phyloP scores from a whole-genome alignment of 2,888 invertebrate species.

The Chrysomela aeneicollis region DNA sequence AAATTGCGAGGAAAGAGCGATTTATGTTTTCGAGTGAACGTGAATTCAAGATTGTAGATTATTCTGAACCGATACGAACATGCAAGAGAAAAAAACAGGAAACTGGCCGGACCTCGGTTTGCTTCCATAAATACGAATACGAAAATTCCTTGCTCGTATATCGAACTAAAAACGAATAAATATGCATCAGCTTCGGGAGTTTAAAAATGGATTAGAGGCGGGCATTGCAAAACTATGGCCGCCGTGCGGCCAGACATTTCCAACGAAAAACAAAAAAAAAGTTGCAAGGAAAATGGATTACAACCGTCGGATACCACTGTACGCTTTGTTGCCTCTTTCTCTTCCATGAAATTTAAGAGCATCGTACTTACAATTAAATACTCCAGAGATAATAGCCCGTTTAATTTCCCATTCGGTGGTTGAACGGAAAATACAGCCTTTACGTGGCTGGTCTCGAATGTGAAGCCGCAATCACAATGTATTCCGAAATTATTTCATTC shows the following conservation, averaged over 20 bases:
- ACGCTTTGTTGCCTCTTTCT: conserved; percentile 46
- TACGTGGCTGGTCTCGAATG: background rate
- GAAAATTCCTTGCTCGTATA: conserved; percentile 25
- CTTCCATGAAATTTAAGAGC: conserved; percentile 41
- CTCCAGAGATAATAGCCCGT: conserved; percentile 39
- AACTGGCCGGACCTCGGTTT: conserved; percentile 5
- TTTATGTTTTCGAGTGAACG: background rate
- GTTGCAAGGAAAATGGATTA: conserved; percentile 34
- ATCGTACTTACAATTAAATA: conserved; percentile 45
- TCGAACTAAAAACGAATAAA: conserved; percentile 46
- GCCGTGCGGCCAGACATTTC: conserved; percentile 44
- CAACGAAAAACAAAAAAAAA: conserved; percentile 44
- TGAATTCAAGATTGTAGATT: background rate
- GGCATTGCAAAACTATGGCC: conserved; percentile 43
- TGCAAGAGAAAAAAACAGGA: background rate
- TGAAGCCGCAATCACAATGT: background rate
- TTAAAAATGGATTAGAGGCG: conserved; percentile 52
- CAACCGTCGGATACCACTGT: conserved; percentile 48
- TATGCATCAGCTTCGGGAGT: conserved; percentile 48
- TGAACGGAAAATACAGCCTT: conserved; percentile 32
- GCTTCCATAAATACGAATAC: background rate
- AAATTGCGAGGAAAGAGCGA: background rate
- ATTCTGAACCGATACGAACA: background rate
- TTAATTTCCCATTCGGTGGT: conserved; percentile 39
- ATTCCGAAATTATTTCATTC: background rate